A percentile compares a stretch with the other conserved stretches of the same genome.
Evolutionary conservation across 1,140 invertebrate species (phyloP).

Genomic region (Atta cephalotes): DNA sequence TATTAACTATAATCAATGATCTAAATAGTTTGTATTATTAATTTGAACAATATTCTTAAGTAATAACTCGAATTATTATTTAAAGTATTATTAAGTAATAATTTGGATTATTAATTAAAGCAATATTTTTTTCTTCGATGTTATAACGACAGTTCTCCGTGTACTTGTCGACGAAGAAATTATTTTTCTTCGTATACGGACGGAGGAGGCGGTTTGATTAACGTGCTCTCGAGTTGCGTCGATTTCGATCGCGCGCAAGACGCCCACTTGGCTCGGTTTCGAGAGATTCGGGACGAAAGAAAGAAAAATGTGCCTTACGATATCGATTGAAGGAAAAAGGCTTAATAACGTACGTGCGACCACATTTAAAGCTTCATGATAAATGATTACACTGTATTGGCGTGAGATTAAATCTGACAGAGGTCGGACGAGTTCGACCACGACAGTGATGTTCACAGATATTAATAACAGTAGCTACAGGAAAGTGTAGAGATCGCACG

Average conservation of each 20-base stretch:
- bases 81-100: too few species aligned
- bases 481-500: not conserved
- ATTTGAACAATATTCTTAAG: too few species aligned
- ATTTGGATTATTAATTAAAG: not conserved
- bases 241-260: constrained; percentile 64
- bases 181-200: constrained; percentile 4
- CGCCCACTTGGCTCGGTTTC: constrained; percentile 35
- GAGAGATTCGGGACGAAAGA: constrained; percentile 72
- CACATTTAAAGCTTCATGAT: not conserved
- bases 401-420: constrained; percentile 20
- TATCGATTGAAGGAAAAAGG: constrained; percentile 69
- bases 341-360: not conserved
- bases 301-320: constrained; percentile 78
- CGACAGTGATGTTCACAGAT: constrained; percentile 25
- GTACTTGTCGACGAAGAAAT: not conserved
- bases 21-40: too few species aligned
- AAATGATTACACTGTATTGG: not conserved
- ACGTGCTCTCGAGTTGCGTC: constrained; percentile 64
- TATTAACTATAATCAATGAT: not conserved
- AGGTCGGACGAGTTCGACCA: constrained; percentile 13
- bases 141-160: not conserved
- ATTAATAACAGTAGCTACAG: constrained; percentile 20
- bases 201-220: constrained; percentile 3
- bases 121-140: not conserved
- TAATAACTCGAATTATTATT: too few species aligned